Evolutionary conservation across 1,140 invertebrate species (phyloP).

Genomic region (Aphidius ervi): DNA sequence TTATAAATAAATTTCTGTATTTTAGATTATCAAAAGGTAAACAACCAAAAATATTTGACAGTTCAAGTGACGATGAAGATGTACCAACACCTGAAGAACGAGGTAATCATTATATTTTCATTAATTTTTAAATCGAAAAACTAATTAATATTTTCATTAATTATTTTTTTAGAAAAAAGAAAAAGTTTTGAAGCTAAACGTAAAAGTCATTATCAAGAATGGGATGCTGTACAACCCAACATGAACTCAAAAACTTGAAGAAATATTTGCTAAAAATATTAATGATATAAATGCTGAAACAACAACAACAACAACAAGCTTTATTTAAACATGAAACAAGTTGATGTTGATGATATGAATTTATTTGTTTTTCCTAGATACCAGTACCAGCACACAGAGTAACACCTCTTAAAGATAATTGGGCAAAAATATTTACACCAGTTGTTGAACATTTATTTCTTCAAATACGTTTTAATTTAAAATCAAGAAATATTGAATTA

Average conservation of each 20-base stretch:
- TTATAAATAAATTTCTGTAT: constrained; percentile 40
- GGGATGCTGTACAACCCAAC: constrained; percentile 85
- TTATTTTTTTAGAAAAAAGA: constrained; percentile 56
- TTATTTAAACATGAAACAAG: constrained; percentile 1
- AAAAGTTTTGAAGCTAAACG: constrained; percentile 85
- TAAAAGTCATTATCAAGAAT: constrained; percentile 97
- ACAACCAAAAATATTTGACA: constrained; percentile 57
- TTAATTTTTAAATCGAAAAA: neutral
- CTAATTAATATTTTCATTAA: neutral
- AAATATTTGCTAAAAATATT: too few species aligned
- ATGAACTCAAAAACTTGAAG: too few species aligned
- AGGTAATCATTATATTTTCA: constrained; percentile 42
- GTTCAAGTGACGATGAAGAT: constrained; percentile 61
- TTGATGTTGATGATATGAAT: neutral
- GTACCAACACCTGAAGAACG: constrained; percentile 61
- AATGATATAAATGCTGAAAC: too few species aligned
- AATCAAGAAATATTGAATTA: constrained; percentile 87
- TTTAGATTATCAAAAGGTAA: constrained; percentile 57
- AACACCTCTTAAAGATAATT: constrained; percentile 91
- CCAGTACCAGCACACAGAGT: constrained; percentile 76
- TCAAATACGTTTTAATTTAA: constrained; percentile 93
- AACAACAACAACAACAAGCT: neutral
- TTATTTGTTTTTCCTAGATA: constrained; percentile 52
- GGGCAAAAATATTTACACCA: constrained; percentile 95
- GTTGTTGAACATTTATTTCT: constrained; percentile 93